Evolutionary conservation across 2,113 vertebrate species (phyloP).

Genomic region (Chaetodon auriga): DNA sequence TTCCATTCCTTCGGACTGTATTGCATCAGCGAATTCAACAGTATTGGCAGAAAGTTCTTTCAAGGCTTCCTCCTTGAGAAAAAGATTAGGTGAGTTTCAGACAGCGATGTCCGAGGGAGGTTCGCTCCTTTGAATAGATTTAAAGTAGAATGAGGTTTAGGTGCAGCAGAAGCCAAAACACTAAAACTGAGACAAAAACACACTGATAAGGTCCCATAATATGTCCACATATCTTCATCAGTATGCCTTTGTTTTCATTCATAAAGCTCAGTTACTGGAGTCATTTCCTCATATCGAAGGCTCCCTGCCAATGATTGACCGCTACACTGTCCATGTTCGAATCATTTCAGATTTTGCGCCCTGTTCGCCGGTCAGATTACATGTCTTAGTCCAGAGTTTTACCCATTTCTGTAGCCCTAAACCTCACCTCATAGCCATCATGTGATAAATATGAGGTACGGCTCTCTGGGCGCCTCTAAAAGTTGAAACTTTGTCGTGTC

Average conservation of each 20-base stretch:
- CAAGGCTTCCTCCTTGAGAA: neutral
- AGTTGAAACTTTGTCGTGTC: conserved; percentile 12
- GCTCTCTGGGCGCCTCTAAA: conserved; percentile 22
- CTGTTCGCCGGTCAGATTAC: neutral
- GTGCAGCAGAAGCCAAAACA: conserved; percentile 71
- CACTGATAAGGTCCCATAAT: conserved; percentile 20
- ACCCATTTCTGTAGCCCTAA: conserved; percentile 1
- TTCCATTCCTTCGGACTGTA: neutral
- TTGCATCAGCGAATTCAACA: conserved; percentile 5
- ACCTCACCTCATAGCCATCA: conserved; percentile 5
- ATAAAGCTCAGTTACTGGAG: conserved; percentile 27
- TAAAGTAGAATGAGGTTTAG: conserved; percentile 31
- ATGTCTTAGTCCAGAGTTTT: neutral
- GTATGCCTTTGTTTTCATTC: conserved; percentile 57
- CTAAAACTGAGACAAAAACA: conserved; percentile 28
- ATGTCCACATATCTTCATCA: conserved; percentile 51
- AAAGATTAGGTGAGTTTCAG: neutral
- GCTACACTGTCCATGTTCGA: neutral
- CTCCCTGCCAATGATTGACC: conserved; percentile 41
- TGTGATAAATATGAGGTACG: neutral
- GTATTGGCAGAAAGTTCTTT: conserved; percentile 12
- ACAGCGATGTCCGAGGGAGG: neutral
- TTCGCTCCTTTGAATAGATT: conserved; percentile 21
- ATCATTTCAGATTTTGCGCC: neutral
- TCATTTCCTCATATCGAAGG: conserved; percentile 27